A percentile compares a stretch with the other conserved stretches of the same genome.
Conservation (phyloP, 2,888 invertebrate genomes). For the Polymixis flavicincta region DNA sequence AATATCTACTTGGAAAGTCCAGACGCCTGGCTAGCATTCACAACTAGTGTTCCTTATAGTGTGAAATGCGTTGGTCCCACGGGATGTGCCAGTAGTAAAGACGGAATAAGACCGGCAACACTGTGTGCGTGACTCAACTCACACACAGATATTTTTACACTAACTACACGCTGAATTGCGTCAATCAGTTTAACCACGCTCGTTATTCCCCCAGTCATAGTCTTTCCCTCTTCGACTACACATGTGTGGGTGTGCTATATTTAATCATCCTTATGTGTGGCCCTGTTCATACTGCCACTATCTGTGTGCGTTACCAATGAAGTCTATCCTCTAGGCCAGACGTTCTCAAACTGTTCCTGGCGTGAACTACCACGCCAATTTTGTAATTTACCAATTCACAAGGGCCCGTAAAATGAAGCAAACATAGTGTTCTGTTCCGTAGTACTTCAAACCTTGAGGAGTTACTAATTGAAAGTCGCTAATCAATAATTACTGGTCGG, state of each 20-base stretch:
- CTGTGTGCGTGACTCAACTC: conserved; percentile 79
- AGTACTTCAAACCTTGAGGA: conserved; percentile 71
- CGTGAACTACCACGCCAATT: conserved; percentile 13
- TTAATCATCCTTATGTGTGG: conserved; percentile 85
- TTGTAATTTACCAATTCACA: conserved; percentile 42
- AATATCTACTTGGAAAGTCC: conserved; percentile 77
- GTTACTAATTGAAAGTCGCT: conserved; percentile 70
- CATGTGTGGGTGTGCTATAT: conserved; percentile 87
- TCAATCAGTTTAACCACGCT: conserved; percentile 85
- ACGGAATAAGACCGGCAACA: conserved; percentile 82
- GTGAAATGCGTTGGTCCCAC: conserved; percentile 85
- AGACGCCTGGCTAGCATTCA: conserved; percentile 83
- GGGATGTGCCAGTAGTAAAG: conserved; percentile 87
- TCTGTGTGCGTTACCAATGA: conserved; percentile 88
- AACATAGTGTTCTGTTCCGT: conserved; percentile 57
- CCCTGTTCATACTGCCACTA: conserved; percentile 82
- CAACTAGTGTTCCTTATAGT: conserved; percentile 82
- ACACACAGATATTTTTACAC: conserved; percentile 53
- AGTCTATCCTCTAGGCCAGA: conserved; percentile 83
- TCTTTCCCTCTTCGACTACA: conserved; percentile 76
- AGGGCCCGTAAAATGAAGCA: conserved; percentile 50
- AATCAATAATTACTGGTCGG: conserved; percentile 72
- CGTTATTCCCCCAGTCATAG: conserved; percentile 83
- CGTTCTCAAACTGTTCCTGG: conserved; percentile 80
- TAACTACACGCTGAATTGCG: conserved; percentile 82